Evolutionary conservation across 2,888 invertebrate genomes (phyloP).

Genomic region (Dicycla oo): DNA sequence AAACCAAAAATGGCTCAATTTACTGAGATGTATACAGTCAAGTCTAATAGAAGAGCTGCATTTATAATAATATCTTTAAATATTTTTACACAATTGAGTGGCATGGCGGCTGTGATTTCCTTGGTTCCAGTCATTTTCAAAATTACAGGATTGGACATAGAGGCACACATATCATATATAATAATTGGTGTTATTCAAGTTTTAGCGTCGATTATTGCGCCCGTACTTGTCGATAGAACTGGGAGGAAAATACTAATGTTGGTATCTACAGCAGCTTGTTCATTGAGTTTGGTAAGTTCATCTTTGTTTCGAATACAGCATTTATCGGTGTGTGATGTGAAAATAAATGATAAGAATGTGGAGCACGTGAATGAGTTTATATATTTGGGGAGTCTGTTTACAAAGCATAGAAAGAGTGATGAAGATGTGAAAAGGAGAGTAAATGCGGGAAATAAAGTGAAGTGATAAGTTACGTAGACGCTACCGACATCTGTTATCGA

Average conservation of each 20-base stretch:
- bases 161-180: slow-evolving; percentile 74
- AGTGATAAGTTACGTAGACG: too few relatives aligned
- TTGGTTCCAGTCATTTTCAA: slow-evolving; percentile 75
- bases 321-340: too few relatives aligned
- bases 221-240: slow-evolving; percentile 73
- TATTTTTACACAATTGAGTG: slow-evolving; percentile 74
- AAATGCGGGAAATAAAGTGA: too few relatives aligned
- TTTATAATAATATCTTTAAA: slow-evolving; percentile 69
- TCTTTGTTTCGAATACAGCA: too few relatives aligned
- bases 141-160: slow-evolving; percentile 72
- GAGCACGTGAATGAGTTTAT: too few relatives aligned
- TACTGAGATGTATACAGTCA: slow-evolving; percentile 70
- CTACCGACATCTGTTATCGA: too few relatives aligned
- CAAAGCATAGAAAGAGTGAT: too few relatives aligned
- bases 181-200: slow-evolving; percentile 74
- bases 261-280: slow-evolving; percentile 69
- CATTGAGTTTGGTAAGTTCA: slow-evolving; percentile 74
- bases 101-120: slow-evolving; percentile 69
- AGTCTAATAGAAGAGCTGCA: slow-evolving; percentile 73
- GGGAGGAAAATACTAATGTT: slow-evolving; percentile 73
- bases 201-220: slow-evolving; percentile 69
- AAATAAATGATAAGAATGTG: too few relatives aligned
- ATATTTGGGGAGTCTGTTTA: too few relatives aligned
- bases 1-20: slow-evolving; percentile 59
- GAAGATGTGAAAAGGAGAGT: too few relatives aligned